Evolutionary conservation across 2,888 invertebrate species (phyloP), one percentile per base, ranked within the genome.

Genomic region (Seira ritae): DNA sequence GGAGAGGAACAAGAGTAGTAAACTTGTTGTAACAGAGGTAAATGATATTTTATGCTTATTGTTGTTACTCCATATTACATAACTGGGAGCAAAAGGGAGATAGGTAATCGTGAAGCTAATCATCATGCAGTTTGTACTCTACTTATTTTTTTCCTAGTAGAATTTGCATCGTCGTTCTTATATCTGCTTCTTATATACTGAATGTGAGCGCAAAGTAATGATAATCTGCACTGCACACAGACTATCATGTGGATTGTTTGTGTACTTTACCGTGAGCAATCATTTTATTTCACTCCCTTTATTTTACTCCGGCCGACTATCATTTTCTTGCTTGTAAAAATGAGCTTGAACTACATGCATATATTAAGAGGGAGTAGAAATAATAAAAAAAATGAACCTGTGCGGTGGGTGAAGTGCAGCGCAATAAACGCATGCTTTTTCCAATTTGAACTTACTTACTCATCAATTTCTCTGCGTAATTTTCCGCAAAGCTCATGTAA

Each of bases 271-370:
- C 50, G 8, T 20, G 22, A 62, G 62, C 20, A 62, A 62, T 19
- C 62, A 62, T 62, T 19, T 20, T 20, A 62, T 62, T 22, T 62
- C 20, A 62, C 1, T 62, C 62, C 22, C 62, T 62, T 62, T 20
- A 62, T 62, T 62, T 20, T 19, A 62, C 2, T 20, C 50, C 20
- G 20, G 20, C 22, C 62, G 62, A 20, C 22, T 62, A 20, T 62
- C 55, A 55, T 20, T 62, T 62, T 62, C 22, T 20, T 20, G 62
- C 19, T 62, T 8, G 22, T 20, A 62, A 22, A 62, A 62, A 62
- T 62, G 62, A 62, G 69, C 55, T 69, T 77, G 73, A 74, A 73
- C 80, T 80, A 80, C 46, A 80, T 80, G 62, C 80, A 80, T 80
- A 80, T 46, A 80, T 80, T 80, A 74, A 50, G 50, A 42, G 31